These are phyloP conservation scores for Corbicula japonica DNA, from an alignment of 2,888 invertebrate species.

Conservation along the genomic window DNA sequence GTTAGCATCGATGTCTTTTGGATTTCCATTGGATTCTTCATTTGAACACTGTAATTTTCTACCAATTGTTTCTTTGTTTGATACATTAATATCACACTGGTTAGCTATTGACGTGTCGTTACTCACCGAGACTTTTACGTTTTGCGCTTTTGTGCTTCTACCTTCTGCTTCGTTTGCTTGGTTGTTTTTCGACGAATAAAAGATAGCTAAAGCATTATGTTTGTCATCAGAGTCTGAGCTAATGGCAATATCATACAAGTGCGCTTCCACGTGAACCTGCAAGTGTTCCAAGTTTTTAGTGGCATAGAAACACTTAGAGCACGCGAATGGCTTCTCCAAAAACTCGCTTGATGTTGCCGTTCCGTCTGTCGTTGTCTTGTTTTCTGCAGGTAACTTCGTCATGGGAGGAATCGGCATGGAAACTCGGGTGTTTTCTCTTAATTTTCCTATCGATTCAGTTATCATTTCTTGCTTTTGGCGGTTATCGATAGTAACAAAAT, in stretches of 20 bases:
- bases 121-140: neutral
- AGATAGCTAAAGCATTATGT: neutral
- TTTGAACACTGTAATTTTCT: neutral
- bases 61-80: neutral
- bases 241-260: neutral
- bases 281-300: neutral
- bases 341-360: neutral
- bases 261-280: constrained; percentile 1
- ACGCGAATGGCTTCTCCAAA: constrained; percentile 1
- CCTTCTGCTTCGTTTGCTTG: neutral
- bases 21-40: neutral
- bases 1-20: neutral
- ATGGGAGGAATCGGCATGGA: too few relatives aligned
- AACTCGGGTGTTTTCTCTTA: too few relatives aligned
- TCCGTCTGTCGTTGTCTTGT: too few relatives aligned
- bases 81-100: neutral
- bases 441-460: neutral
- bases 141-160: neutral
- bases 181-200: neutral
- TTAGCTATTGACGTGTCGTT: neutral
- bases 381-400: too few relatives aligned
- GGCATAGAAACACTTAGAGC: neutral
- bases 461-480: neutral
- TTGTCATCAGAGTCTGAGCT: neutral
- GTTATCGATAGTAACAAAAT: neutral